Evolutionary conservation across 2,888 invertebrate genomes (phyloP).

Genomic region (Epicampocera succincta): DNA sequence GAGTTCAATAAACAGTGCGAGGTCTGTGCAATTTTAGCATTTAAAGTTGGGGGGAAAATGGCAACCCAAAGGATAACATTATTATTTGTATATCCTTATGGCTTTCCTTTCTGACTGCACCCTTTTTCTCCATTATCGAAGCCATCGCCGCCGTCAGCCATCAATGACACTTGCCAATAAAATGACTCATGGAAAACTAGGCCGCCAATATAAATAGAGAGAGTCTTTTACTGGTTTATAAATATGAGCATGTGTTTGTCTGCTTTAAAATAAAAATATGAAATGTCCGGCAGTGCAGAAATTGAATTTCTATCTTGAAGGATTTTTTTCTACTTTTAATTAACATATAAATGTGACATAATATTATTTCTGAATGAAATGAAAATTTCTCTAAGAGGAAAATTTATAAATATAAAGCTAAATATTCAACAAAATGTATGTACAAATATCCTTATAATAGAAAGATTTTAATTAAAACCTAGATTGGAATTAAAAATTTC

Average conservation of each 20-base stretch:
- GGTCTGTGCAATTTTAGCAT: constrained; percentile 60
- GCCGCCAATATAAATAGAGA: constrained; percentile 54
- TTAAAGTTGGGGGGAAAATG: constrained; percentile 38
- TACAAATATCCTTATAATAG: too few species aligned
- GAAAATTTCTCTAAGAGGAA: too few species aligned
- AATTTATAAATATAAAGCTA: too few species aligned
- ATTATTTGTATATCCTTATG: constrained; percentile 58
- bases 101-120: constrained; percentile 35
- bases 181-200: constrained; percentile 63
- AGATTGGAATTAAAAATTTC: too few species aligned
- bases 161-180: constrained; percentile 54
- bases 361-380: too few species aligned
- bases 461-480: too few species aligned
- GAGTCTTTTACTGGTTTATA: constrained; percentile 30
- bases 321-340: too few species aligned
- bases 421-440: too few species aligned
- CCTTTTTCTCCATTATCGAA: constrained; percentile 6
- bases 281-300: constrained; percentile 6
- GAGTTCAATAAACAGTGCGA: constrained; percentile 64
- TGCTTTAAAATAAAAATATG: neutral
- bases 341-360: too few species aligned
- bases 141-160: constrained; percentile 21
- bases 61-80: constrained; percentile 19
- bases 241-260: constrained; percentile 9
- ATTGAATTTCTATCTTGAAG: too few species aligned